Base-by-base conservation (phyloP, 92 coral and sea anemone species). In the Zoanthus gigantus region DNA sequence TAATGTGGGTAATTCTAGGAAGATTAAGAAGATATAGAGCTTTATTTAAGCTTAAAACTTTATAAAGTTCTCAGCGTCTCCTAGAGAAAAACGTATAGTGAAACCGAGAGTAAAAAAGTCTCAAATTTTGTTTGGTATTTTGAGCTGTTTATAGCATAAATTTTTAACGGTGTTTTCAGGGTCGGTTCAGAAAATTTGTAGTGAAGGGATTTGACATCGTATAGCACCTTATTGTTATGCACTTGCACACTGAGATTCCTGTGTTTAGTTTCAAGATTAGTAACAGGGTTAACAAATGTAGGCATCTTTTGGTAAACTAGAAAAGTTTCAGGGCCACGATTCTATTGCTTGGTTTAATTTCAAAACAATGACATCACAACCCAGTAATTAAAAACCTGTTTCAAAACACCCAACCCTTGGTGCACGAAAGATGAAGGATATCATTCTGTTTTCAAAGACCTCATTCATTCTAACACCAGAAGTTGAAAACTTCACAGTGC, bases 361-460 rank as follows among this genome's bases (percentile, higher is more conserved):
- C 23, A 29, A 52, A 23, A 28, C 47, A 47, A 37, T 81, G 85
- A 81, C 85, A 65, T 44, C 76, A 81, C 73, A 18, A 10, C 46
- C 60, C 15, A 63, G 76, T 74, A 47, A 81, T 81, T 66, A 46
- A 9, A 31, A 66, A 81, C 85, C 85, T 81, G 85, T 30, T 18
- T 13, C 30, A 30, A 18, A 47, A 67, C 0, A 65, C 46, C 16
- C 85, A n/a, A 10, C 29, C 60, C 63, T 14, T n/a, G 71, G 14
- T n/a, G 76, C 75, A 66, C 75, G 14, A 6, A 81, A 81, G 18
- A 44, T 58, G 1, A 65, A n/a, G 42, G 58, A 4, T 37, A 6
- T 15, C 44, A 23, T 4, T 18, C 46, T 47, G 14, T 34, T 66
- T 31, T 6, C 9, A 3, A 15, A 48, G 0, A 4, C 29, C 44